Evolutionary conservation across 2,888 invertebrate species (phyloP).

Genomic region (Eumacrocentrus americanus): DNA sequence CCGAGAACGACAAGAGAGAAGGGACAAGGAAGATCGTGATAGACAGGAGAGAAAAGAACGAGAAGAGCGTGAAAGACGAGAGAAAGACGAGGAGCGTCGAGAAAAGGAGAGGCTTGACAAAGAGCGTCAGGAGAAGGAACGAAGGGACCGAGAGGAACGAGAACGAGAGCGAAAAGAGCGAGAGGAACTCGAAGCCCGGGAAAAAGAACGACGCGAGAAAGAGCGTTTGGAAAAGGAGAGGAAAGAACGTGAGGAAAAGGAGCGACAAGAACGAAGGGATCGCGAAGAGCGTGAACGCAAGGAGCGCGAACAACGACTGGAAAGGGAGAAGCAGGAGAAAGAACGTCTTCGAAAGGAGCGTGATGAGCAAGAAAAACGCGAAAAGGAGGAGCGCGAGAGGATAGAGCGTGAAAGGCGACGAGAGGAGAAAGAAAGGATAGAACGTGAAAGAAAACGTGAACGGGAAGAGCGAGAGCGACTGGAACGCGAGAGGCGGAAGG

Average conservation of each 20-base stretch:
- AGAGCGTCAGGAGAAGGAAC: conserved; percentile 48
- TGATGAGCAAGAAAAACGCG: conserved; percentile 53
- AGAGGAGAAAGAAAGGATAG: conserved; percentile 59
- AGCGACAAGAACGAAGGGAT: conserved; percentile 41
- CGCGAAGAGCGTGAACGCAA: conserved; percentile 48
- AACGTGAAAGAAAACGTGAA: conserved; percentile 58
- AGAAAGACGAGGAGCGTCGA: conserved; percentile 45
- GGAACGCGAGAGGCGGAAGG: conserved; percentile 49
- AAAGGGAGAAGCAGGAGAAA: conserved; percentile 54
- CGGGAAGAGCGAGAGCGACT: conserved; percentile 54
- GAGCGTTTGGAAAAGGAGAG: conserved; percentile 48
- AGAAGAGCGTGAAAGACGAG: conserved; percentile 50
- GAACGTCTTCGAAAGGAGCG: conserved; percentile 57
- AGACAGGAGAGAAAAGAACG: conserved; percentile 46
- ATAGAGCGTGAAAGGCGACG: conserved; percentile 46
- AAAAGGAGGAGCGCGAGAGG: conserved; percentile 62
- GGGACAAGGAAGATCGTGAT: conserved; percentile 46
- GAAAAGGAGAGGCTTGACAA: conserved; percentile 54
- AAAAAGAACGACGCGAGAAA: conserved; percentile 46
- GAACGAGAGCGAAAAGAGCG: conserved; percentile 36
- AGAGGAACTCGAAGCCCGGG: conserved; percentile 45
- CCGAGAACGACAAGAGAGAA: conserved; percentile 45
- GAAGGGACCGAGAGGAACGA: conserved; percentile 32
- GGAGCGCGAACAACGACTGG: conserved; percentile 46
- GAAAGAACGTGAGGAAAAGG: conserved; percentile 50